These are phyloP conservation scores for Baccha elongata DNA, from an alignment of 2,888 invertebrate genomes.

Conservation along the genomic window DNA sequence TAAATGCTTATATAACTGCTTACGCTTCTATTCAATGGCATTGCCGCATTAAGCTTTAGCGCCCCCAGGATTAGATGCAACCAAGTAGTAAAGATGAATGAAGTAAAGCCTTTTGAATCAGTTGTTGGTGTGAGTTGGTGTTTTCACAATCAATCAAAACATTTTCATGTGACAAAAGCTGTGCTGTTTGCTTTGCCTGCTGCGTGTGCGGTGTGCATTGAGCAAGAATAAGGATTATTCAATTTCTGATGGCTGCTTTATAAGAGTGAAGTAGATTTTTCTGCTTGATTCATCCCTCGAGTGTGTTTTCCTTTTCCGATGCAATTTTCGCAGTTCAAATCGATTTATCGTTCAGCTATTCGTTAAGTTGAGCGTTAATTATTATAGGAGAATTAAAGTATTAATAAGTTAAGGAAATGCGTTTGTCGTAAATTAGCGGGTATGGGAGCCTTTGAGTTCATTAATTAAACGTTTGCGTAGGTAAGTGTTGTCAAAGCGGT, in stretches of 20 bases:
- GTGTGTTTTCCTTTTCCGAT: not conserved
- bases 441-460: not conserved
- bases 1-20: not conserved
- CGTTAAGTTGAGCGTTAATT: constrained; percentile 57
- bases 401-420: constrained; percentile 24
- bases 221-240: constrained; percentile 25
- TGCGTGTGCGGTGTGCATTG: constrained; percentile 41
- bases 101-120: not conserved
- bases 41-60: constrained; percentile 9
- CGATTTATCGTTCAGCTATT: constrained; percentile 66
- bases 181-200: not conserved
- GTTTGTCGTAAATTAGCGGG: not conserved
- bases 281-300: constrained; percentile 39
- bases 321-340: constrained; percentile 51
- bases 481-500: not conserved
- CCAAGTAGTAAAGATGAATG: constrained; percentile 63
- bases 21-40: constrained; percentile 17
- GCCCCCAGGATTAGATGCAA: constrained; percentile 54
- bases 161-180: constrained; percentile 69
- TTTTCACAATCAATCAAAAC: constrained; percentile 59
- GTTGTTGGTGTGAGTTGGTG: constrained; percentile 16
- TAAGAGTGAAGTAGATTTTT: constrained; percentile 30
- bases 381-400: not conserved
- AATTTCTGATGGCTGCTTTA: constrained; percentile 6
- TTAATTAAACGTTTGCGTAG: constrained; percentile 54